A percentile compares a stretch with the other conserved stretches of the same genome.
Evolutionary conservation across 2,888 invertebrate genomes (phyloP).

Genomic region (Drosophila multiciliata): DNA sequence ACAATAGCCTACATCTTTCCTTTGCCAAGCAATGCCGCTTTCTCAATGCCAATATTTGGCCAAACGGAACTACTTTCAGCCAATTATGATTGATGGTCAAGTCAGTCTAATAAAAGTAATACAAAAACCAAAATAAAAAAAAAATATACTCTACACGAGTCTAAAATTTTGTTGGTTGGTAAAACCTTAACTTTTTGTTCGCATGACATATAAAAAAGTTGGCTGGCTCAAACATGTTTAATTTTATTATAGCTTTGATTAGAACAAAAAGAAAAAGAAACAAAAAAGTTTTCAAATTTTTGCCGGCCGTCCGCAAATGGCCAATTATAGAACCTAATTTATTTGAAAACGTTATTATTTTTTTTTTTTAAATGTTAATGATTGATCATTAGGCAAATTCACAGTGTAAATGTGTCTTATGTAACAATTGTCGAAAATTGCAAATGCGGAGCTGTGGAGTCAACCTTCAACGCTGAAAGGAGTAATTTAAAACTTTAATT

Average conservation of each 20-base stretch:
- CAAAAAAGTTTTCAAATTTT: constrained; percentile 54
- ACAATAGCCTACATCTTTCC: constrained; percentile 8
- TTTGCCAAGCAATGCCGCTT: constrained; percentile 28
- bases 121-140: background rate
- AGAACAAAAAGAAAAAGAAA: constrained; percentile 40
- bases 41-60: constrained; percentile 48
- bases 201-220: constrained; percentile 47
- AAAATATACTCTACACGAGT: constrained; percentile 18
- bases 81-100: constrained; percentile 64
- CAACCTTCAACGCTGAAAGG: constrained; percentile 75
- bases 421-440: constrained; percentile 76
- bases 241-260: constrained; percentile 52
- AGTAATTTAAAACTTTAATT: constrained; percentile 45
- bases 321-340: constrained; percentile 80
- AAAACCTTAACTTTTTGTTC: constrained; percentile 46
- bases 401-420: constrained; percentile 72
- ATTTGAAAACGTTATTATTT: constrained; percentile 57
- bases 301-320: constrained; percentile 56
- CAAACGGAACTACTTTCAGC: constrained; percentile 61
- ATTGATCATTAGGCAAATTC: constrained; percentile 74
- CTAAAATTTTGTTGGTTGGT: constrained; percentile 1
- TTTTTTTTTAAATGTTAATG: constrained; percentile 56
- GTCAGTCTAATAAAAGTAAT: constrained; percentile 23
- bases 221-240: constrained; percentile 52
- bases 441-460: constrained; percentile 61